A percentile compares a stretch with the other conserved stretches of the same genome.
Evolutionary conservation across 1,140 invertebrate species (phyloP).

Genomic region (Cylas formicarius): DNA sequence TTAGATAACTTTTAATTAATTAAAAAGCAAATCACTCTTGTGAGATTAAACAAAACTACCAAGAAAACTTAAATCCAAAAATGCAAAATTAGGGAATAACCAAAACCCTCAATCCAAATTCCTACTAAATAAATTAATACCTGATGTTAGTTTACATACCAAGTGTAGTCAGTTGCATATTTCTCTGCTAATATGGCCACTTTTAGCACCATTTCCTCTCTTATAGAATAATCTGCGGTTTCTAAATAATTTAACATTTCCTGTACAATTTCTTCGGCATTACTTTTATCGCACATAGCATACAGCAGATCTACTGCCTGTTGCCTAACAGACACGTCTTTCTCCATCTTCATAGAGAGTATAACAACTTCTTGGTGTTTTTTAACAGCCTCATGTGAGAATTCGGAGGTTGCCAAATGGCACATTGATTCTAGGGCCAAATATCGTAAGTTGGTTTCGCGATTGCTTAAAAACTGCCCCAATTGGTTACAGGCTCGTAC

Average conservation of each 20-base stretch:
- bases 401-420: constrained; percentile 96
- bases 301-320: constrained; percentile 98
- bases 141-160: constrained; percentile 51
- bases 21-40: no score
- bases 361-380: constrained; percentile 99
- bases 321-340: constrained; percentile 97
- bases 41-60: no score
- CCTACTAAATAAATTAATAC: no score
- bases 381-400: constrained; percentile 99
- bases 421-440: constrained; percentile 99
- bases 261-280: constrained; percentile 98
- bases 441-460: constrained; percentile 98
- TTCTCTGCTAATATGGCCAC: constrained; percentile 99
- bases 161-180: constrained; percentile 99
- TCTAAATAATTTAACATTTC: constrained; percentile 99
- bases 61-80: no score
- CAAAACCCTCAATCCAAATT: no score
- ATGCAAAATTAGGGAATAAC: no score
- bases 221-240: constrained; percentile 98
- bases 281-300: constrained; percentile 99
- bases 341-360: constrained; percentile 98
- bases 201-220: constrained; percentile 99
- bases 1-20: no score
- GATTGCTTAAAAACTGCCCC: constrained; percentile 96
- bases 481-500: constrained; percentile 98